phyloP scores from a whole-genome alignment of 2,113 vertebrate genomes.

The Maccullochella peelii region DNA sequence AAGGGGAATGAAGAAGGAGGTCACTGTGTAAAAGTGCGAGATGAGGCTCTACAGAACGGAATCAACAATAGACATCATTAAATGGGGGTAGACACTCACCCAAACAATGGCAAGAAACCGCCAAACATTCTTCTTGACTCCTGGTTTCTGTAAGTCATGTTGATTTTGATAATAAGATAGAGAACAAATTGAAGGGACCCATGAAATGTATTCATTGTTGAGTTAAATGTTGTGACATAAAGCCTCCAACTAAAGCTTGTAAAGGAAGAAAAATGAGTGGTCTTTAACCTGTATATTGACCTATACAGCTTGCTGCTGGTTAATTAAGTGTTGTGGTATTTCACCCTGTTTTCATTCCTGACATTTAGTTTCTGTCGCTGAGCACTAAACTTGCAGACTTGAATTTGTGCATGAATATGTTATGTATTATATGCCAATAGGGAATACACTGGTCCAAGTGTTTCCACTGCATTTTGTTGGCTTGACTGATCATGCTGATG shows the following conservation, averaged over 20 bases:
- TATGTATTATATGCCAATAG: neutral
- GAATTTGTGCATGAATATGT: neutral
- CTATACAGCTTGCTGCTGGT: neutral
- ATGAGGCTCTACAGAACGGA: neutral
- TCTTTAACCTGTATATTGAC: neutral
- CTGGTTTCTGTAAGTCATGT: neutral
- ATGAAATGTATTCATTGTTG: neutral
- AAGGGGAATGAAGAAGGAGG: constrained; percentile 59
- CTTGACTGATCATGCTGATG: neutral
- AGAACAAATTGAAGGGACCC: neutral
- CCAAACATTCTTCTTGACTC: neutral
- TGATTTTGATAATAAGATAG: neutral
- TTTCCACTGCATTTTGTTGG: constrained; percentile 19
- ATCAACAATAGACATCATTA: neutral
- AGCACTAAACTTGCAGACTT: neutral
- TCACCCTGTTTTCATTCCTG: neutral
- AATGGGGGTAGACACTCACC: neutral
- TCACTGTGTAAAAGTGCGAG: neutral
- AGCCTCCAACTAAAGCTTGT: neutral
- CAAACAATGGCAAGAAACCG: neutral
- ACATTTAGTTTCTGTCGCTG: neutral
- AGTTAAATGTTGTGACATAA: neutral
- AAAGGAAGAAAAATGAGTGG: neutral
- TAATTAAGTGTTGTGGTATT: neutral
- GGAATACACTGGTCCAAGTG: neutral